A percentile compares a stretch with the other conserved stretches of the same genome.
Conservation (phyloP, 2,888 invertebrate genomes). For the Hydrotaea diabolus region DNA sequence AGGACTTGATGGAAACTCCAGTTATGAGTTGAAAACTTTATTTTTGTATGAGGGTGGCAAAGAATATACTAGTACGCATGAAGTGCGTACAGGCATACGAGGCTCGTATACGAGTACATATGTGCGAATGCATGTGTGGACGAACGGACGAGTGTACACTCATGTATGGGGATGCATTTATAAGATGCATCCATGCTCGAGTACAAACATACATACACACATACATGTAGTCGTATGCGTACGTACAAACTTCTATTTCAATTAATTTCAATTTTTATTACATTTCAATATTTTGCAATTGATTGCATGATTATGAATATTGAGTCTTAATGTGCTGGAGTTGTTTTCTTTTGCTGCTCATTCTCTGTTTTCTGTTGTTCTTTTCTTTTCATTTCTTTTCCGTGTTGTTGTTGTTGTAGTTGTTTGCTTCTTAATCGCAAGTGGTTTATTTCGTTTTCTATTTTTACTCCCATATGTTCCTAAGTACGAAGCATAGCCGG, state of each 20-base stretch:
- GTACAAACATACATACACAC: neutral
- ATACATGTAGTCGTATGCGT: neutral
- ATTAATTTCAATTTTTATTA: constrained; percentile 67
- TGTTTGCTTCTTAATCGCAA: constrained; percentile 48
- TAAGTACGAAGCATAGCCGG: neutral
- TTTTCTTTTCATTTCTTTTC: neutral
- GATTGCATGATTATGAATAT: constrained; percentile 58
- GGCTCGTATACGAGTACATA: neutral
- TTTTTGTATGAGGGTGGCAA: constrained; percentile 34
- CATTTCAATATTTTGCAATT: constrained; percentile 65
- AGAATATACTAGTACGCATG: neutral
- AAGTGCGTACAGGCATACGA: neutral
- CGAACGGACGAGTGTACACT: too few species aligned
- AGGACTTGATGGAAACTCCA: constrained; percentile 29
- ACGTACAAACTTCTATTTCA: constrained; percentile 52
- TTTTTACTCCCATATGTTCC: constrained; percentile 42
- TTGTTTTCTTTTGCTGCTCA: constrained; percentile 10
- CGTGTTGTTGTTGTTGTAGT: neutral
- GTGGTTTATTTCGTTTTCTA: constrained; percentile 61
- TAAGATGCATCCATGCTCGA: too few species aligned
- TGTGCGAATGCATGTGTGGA: constrained; percentile 8
- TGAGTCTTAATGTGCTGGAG: constrained; percentile 9
- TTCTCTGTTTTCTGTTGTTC: constrained; percentile 1
- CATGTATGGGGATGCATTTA: too few species aligned
- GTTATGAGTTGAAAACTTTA: constrained; percentile 37